Evolutionary conservation across 2,888 invertebrate genomes (phyloP).

Genomic region (Hofmannophila pseudospretella): DNA sequence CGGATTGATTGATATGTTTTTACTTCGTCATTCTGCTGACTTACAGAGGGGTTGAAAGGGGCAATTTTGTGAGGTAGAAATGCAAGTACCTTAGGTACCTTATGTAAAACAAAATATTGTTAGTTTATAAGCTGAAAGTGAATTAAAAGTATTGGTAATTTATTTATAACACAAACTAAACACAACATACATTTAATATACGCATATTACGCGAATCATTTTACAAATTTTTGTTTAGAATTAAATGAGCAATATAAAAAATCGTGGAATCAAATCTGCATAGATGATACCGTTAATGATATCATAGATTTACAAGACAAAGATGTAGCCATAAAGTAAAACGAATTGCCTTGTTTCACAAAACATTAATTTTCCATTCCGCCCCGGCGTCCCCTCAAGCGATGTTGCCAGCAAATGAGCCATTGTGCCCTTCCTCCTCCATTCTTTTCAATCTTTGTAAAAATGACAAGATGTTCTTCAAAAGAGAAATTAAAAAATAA

Average conservation of each 20-base stretch:
- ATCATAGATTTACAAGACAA: background rate
- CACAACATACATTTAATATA: too few relatives aligned
- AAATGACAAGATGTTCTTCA: background rate
- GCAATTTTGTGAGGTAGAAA: background rate
- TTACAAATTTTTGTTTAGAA: too few relatives aligned
- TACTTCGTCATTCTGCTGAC: background rate
- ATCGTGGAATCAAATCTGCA: too few relatives aligned
- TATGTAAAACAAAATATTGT: too few relatives aligned
- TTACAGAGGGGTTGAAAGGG: too few relatives aligned
- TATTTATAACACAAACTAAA: too few relatives aligned
- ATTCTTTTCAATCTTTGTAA: background rate
- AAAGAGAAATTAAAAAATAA: background rate
- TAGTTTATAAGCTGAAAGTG: too few relatives aligned
- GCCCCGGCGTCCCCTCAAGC: background rate
- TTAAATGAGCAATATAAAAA: too few relatives aligned
- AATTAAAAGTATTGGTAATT: too few relatives aligned
- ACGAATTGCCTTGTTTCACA: constrained; percentile 1
- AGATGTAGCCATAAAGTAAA: background rate
- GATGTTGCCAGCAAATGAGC: background rate
- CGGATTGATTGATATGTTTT: background rate
- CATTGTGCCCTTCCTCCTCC: background rate
- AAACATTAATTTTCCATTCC: constrained; percentile 3
- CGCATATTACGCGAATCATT: too few relatives aligned
- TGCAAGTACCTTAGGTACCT: background rate
- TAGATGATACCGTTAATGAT: too few relatives aligned